Evolutionary conservation across 2,888 invertebrate species (phyloP).

Genomic region (Oeneis ivallda): DNA sequence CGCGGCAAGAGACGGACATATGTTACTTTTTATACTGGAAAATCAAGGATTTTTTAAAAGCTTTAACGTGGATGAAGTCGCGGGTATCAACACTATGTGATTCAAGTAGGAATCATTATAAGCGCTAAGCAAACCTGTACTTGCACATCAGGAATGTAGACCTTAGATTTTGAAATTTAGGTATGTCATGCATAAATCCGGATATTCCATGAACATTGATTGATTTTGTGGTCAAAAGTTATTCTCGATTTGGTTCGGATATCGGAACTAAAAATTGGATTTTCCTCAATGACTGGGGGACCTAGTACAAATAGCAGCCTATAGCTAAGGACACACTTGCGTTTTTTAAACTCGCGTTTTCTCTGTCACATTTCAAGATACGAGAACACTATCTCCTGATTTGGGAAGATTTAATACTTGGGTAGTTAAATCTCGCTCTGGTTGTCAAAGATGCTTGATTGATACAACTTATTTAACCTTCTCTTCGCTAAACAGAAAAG

Average conservation of each 20-base stretch:
- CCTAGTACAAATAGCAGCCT: slow-evolving; percentile 1
- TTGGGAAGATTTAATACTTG: no score
- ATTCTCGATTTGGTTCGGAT: neutral
- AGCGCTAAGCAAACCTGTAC: neutral
- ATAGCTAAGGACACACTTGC: neutral
- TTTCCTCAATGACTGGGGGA: neutral
- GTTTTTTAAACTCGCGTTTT: slow-evolving; percentile 1
- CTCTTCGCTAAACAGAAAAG: no score
- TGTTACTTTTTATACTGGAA: no score
- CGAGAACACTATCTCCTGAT: neutral
- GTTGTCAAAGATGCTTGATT: no score
- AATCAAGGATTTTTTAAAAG: no score
- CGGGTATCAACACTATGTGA: neutral
- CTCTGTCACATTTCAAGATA: neutral
- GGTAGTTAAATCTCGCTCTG: no score
- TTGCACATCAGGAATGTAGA: neutral
- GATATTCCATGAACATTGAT: slow-evolving; percentile 5
- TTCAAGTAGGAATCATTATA: neutral
- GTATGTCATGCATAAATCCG: neutral
- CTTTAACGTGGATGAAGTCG: no score
- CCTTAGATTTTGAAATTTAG: neutral
- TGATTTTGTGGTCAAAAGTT: neutral
- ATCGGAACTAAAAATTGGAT: neutral
- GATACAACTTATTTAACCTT: no score
- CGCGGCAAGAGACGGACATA: no score